phyloP scores from a whole-genome alignment of 2,113 vertebrate species.

The Tautogolabrus adspersus region DNA sequence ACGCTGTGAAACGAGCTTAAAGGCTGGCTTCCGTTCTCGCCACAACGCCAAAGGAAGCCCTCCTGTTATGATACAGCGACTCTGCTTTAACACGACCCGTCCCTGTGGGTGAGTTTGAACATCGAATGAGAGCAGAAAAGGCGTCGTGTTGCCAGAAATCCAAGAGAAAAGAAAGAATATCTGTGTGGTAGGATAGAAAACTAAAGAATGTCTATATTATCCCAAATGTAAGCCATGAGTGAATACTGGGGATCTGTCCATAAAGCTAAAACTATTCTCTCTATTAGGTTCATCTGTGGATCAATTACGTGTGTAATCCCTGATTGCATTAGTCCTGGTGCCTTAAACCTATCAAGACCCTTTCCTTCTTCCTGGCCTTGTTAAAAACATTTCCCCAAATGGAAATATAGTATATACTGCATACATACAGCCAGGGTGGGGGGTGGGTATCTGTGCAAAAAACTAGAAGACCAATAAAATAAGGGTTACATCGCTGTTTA shows the following conservation, averaged over 20 bases:
- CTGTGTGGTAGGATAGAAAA: constrained; percentile 49
- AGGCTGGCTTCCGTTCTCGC: constrained; percentile 28
- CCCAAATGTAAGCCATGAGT: constrained; percentile 39
- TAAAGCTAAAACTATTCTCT: constrained; percentile 43
- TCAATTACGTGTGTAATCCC: constrained; percentile 67
- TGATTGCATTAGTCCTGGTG: constrained; percentile 75
- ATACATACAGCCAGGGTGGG: constrained; percentile 77
- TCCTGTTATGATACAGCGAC: constrained; percentile 19
- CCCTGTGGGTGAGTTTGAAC: constrained; percentile 12
- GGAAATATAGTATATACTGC: constrained; percentile 80
- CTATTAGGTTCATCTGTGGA: constrained; percentile 53
- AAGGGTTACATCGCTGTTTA: constrained; percentile 78
- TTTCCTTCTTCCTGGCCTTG: constrained; percentile 68
- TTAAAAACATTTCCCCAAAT: constrained; percentile 77
- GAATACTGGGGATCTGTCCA: constrained; percentile 52
- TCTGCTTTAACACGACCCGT: constrained; percentile 18
- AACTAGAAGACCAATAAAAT: constrained; percentile 73
- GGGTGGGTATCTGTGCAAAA: constrained; percentile 79
- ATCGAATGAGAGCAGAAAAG: constrained; percentile 16
- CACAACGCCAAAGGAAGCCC: constrained; percentile 10
- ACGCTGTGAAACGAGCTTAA: constrained; percentile 18
- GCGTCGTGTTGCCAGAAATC: constrained; percentile 23
- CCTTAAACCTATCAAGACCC: constrained; percentile 70
- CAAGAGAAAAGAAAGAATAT: constrained; percentile 14
- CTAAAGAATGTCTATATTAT: constrained; percentile 34